A percentile compares a stretch with the other conserved stretches of the same genome.
These are phyloP conservation scores for Drosophila algonquin DNA, from an alignment of 2,888 invertebrate genomes.

Conservation along the genomic window DNA sequence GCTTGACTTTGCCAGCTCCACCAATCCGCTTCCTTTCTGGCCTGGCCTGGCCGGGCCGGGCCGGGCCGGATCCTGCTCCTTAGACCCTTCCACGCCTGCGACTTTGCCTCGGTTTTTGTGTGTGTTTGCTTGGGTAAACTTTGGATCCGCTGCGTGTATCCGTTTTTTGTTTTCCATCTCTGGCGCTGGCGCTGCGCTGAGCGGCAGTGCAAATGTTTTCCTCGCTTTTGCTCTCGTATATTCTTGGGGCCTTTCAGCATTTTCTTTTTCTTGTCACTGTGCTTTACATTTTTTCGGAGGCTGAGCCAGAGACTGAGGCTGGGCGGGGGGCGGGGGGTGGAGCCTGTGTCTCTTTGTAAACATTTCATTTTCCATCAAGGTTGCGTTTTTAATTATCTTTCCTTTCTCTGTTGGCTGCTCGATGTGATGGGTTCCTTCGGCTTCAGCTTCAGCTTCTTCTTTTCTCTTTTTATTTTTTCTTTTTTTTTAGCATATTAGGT, in stretches of 20 bases:
- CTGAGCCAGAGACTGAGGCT: background rate
- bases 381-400: constrained; percentile 83
- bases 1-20: constrained; percentile 53
- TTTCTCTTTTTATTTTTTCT: constrained; percentile 12
- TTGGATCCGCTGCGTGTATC: constrained; percentile 75
- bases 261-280: constrained; percentile 60
- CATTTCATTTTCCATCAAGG: constrained; percentile 83
- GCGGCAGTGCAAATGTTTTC: constrained; percentile 56
- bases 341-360: constrained; percentile 74
- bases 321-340: background rate
- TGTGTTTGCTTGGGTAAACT: constrained; percentile 68
- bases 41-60: background rate
- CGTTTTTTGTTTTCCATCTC: constrained; percentile 61
- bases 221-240: constrained; percentile 20
- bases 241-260: constrained; percentile 66
- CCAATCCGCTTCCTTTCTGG: constrained; percentile 13
- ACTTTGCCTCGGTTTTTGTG: constrained; percentile 24
- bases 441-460: constrained; percentile 6
- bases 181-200: constrained; percentile 58
- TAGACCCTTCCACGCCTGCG: constrained; percentile 5
- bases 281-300: constrained; percentile 51
- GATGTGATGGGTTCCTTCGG: constrained; percentile 44
- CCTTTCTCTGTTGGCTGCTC: constrained; percentile 68
- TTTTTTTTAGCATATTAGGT: constrained; percentile 68
- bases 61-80: constrained; percentile 2